Conservation (phyloP, 2,113 vertebrate species). For the Heloderma charlesbogerti region DNA sequence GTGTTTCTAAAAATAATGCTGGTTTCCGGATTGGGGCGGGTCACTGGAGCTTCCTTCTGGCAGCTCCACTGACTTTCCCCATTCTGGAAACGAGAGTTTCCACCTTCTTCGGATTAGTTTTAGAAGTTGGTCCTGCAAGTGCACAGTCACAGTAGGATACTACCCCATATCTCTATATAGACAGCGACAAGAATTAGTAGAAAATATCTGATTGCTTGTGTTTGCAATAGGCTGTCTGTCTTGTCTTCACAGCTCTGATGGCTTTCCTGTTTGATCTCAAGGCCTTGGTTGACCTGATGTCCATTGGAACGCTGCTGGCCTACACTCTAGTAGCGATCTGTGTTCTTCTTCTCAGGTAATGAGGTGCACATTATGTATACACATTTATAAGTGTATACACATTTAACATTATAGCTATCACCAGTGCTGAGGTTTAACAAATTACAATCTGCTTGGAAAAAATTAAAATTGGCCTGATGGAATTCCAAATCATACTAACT, state of each 20-base stretch:
- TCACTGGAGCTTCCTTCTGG: too few species aligned
- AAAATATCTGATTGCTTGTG: not conserved
- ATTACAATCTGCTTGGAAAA: not conserved
- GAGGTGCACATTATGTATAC: not conserved
- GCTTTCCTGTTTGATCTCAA: slow-evolving; percentile 87
- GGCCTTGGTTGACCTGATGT: slow-evolving; percentile 88
- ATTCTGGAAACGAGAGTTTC: not conserved
- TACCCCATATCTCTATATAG: not conserved
- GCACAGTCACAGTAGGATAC: not conserved
- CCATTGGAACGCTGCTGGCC: slow-evolving; percentile 86
- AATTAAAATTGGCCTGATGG: not conserved
- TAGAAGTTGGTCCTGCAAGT: too few species aligned
- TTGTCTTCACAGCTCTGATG: slow-evolving; percentile 80
- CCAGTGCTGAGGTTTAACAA: too few species aligned
- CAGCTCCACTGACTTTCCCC: not conserved
- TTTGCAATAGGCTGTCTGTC: not conserved
- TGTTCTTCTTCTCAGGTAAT: slow-evolving; percentile 88
- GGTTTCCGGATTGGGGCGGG: too few species aligned
- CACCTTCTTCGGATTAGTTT: too few species aligned
- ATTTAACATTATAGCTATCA: too few species aligned
- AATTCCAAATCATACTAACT: not conserved
- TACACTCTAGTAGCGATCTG: slow-evolving; percentile 88
- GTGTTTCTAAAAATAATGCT: too few species aligned
- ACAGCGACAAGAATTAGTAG: not conserved
- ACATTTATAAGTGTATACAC: too few species aligned